A percentile compares a stretch with the other conserved stretches of the same genome.
phyloP scores from a whole-genome alignment of 2,113 vertebrate species.

The Hyaena hyaena region DNA sequence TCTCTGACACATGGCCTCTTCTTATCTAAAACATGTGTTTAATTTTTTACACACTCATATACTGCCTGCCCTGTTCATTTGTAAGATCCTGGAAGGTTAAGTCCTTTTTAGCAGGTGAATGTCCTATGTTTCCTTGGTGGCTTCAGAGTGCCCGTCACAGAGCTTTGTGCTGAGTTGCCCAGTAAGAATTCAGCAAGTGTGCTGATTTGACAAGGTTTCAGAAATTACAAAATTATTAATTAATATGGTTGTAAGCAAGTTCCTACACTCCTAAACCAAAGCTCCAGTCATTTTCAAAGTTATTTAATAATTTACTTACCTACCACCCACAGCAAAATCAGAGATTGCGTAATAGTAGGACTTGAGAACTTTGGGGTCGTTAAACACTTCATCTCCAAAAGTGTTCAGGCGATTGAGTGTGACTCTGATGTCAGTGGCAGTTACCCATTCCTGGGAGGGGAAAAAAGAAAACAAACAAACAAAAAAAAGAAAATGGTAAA shows the following conservation, averaged over 20 bases:
- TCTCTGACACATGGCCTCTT: not conserved
- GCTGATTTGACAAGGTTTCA: not conserved
- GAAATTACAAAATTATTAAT: not conserved
- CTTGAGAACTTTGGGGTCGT: slow-evolving; percentile 98
- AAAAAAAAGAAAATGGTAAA: slow-evolving; percentile 15
- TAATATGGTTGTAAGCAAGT: not conserved
- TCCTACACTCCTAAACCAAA: not conserved
- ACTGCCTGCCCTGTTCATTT: not conserved
- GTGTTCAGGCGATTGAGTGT: slow-evolving; percentile 98
- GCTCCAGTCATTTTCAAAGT: not conserved
- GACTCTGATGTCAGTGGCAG: slow-evolving; percentile 97
- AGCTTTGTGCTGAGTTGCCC: not conserved
- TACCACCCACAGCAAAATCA: slow-evolving; percentile 98
- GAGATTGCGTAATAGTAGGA: slow-evolving; percentile 99
- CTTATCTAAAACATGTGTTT: not conserved
- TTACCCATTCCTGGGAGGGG: slow-evolving; percentile 95
- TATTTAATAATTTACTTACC: slow-evolving; percentile 86
- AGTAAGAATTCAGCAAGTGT: not conserved
- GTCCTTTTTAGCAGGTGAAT: not conserved
- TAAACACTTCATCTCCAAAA: slow-evolving; percentile 98
- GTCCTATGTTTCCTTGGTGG: not conserved
- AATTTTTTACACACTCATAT: not conserved
- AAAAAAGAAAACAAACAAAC: not conserved
- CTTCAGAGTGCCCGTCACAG: not conserved
- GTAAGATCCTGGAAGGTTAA: not conserved